Evolutionary conservation across 2,113 vertebrate genomes (phyloP), one percentile per base, ranked within the genome.

Genomic region (Tachycineta bicolor): DNA sequence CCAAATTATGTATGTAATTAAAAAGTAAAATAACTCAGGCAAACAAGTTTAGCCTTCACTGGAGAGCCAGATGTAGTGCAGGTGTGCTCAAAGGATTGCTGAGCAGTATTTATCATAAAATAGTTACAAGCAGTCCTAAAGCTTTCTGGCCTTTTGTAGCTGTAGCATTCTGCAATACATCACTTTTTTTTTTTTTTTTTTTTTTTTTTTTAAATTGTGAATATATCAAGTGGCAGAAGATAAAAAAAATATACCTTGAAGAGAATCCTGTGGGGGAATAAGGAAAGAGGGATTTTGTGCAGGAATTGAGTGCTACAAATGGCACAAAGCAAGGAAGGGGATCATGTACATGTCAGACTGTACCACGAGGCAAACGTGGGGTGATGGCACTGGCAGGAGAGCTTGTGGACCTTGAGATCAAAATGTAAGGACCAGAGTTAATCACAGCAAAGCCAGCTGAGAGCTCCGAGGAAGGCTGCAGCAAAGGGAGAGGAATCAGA

Each of bases 1-100:
- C 34, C 46, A 62, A 46, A 74, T 60, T 68, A 62, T 20, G 34
- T 31, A 22, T 22, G 70, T 55, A 83, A 82, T 93, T 76, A 89
- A 83, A 80, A 75, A 59, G 6, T 53, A 83, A 96, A 93, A 31
- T 56, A 86, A 56, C 69, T 56, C 39, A 73, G 56, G 76, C 46
- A 81, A 90, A 69, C 21, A 75, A 90, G 31, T 76, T 71, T 62
- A 88, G 44, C 75, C 76, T 89, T 84, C 52, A 46, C 31, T 84
- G 69, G 58, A 92, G 73, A 84, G 49, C 34, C 92, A 95, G 75
- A 63, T 87, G 93, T 44, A 46, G 39, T 31, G 56, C 90, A 96
- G 80, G 86, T 92, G 85, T 62, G 76, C 76, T 90, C 17, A n/a
- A 39, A 89, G 86, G 70, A 73, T 16, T 91, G 81, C 71, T 5